Conservation (phyloP, 2,113 vertebrate genomes). For the Sakesphorus luctuosus region DNA sequence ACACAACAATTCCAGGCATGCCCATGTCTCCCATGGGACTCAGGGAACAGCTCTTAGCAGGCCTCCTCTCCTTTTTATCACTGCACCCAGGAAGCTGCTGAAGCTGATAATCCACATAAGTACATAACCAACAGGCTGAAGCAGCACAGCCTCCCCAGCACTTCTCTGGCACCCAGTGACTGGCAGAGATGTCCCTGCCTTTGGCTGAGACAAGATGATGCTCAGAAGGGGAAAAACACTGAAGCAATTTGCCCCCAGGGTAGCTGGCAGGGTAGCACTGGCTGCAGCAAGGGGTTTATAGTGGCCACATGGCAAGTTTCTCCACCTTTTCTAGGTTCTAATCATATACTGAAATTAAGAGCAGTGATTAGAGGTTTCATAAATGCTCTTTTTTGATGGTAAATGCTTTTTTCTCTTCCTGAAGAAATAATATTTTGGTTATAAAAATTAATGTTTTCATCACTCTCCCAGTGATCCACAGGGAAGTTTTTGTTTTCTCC, state of each 20-base stretch:
- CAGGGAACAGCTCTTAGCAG: not conserved
- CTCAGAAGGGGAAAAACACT: not conserved
- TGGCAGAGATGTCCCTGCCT: not conserved
- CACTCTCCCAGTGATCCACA: not conserved
- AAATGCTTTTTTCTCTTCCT: not conserved
- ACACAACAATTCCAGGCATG: constrained; percentile 15
- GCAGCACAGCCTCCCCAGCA: not conserved
- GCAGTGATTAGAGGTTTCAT: not conserved
- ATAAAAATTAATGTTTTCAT: not conserved
- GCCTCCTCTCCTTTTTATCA: not conserved
- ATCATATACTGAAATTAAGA: not conserved
- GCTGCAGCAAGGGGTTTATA: not conserved
- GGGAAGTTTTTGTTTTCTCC: not conserved
- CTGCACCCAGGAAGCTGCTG: not conserved
- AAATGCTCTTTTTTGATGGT: not conserved
- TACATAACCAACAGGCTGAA: not conserved
- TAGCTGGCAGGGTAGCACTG: not conserved
- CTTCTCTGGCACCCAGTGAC: not conserved
- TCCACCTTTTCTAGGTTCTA: not conserved
- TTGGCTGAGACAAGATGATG: not conserved
- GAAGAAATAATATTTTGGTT: not conserved
- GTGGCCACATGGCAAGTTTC: not conserved
- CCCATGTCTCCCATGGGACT: not conserved
- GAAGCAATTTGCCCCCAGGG: not conserved
- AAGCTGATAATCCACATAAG: not conserved